Evolutionary conservation across 2,888 invertebrate genomes (phyloP).

Genomic region (Mactromeris polynyma): DNA sequence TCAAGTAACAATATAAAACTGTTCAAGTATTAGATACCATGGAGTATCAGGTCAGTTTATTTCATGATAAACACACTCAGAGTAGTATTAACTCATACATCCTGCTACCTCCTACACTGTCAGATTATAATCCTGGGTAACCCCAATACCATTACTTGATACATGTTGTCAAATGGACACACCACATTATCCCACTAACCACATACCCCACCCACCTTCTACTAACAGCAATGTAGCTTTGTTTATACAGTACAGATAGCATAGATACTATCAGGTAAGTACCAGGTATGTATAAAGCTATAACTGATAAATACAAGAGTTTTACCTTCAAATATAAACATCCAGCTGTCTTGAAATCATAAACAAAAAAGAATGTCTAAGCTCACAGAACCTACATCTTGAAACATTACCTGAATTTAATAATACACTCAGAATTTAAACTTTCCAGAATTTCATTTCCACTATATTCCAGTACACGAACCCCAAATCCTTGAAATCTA

Average conservation of each 20-base stretch:
- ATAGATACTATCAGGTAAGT: not conserved
- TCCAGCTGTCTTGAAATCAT: not conserved
- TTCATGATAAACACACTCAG: not conserved
- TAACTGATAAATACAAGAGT: not conserved
- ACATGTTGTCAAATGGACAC: not conserved
- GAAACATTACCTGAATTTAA: not conserved
- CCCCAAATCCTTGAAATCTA: not conserved
- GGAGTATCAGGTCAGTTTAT: not conserved
- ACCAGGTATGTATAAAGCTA: not conserved
- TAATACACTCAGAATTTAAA: not conserved
- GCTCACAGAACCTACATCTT: not conserved
- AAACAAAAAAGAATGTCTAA: not conserved
- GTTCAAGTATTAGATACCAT: not conserved
- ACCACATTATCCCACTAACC: not conserved
- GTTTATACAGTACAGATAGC: not conserved
- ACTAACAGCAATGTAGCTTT: not conserved
- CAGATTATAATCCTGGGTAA: not conserved
- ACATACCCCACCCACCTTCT: constrained; percentile 1
- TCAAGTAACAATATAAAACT: not conserved
- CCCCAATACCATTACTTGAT: not conserved
- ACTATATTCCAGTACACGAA: not conserved
- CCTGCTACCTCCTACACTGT: not conserved
- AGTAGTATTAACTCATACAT: not conserved
- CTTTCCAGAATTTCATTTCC: not conserved
- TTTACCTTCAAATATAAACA: not conserved